Evolutionary conservation across 2,888 invertebrate genomes (phyloP).

Genomic region (Tenodera sinensis): DNA sequence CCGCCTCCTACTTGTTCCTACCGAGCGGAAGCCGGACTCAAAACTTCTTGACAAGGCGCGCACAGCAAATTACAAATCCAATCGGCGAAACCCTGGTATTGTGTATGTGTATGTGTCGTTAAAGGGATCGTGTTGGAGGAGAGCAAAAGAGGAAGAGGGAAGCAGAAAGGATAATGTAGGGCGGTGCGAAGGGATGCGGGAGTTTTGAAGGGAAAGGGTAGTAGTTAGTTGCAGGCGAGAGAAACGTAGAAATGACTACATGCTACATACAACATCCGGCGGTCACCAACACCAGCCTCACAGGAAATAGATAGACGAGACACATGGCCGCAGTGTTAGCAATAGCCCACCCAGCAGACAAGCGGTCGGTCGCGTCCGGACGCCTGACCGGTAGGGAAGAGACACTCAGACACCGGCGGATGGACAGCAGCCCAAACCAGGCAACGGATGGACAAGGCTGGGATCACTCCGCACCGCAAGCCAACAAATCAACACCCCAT

Average conservation of each 20-base stretch:
- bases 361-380: not conserved
- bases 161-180: not conserved
- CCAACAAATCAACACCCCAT: conserved; percentile 5
- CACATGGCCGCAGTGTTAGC: not conserved
- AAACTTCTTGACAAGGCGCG: conserved; percentile 24
- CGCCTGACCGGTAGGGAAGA: not conserved
- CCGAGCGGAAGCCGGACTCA: conserved; percentile 8
- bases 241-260: not conserved
- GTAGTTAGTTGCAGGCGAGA: not conserved
- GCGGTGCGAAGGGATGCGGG: not conserved
- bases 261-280: conserved; percentile 27
- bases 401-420: not conserved
- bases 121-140: not conserved
- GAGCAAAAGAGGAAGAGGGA: not conserved
- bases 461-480: not conserved
- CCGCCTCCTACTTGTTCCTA: not conserved
- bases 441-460: not conserved
- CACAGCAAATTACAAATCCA: conserved; percentile 20
- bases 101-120: not conserved
- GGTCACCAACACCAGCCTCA: conserved; percentile 15
- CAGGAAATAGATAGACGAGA: conserved; percentile 27
- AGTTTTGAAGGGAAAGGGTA: not conserved
- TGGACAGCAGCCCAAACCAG: not conserved
- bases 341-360: not conserved
- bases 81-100: not conserved